Evolutionary conservation across 2,797 vertebrate species (phyloP), one percentile per base, ranked within the genome.

Genomic region (Amblyraja radiata): DNA sequence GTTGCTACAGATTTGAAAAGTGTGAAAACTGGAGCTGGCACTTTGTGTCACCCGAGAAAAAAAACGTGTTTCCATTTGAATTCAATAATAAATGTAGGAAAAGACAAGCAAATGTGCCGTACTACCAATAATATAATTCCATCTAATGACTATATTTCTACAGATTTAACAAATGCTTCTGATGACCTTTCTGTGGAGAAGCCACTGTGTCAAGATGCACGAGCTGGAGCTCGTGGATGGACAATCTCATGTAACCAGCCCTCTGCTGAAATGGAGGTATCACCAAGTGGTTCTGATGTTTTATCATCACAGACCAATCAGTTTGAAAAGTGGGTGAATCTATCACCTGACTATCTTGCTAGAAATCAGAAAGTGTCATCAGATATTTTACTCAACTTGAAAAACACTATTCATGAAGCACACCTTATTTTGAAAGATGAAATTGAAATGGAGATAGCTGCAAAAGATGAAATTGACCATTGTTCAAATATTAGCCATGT

Each of bases 191-290:
- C 71, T 14, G 8, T 58, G 13, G 90, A 91, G 36, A 92, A 71
- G 39, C 71, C 90, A 76, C 13, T 54, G 1, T 92, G 39, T 54
- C 73, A 76, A 58, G 2, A 54, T 73, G 10, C 71, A 74, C 28
- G 28, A 74, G 9, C 36, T 92, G 23, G 14, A 2, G 14, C 46
- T 58, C 11, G 76, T 28, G 25, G 25, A 92, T 54, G 28, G 39
- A 76, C 28, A 14, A 58, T 92, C 28, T 76, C 90, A 74, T 73
- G 25, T 76, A 58, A 76, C 23, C 90, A 74, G 32, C 13, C 0
- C 46, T 28, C 46, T 54, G 23, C 39, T 74, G 90, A 92, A 9
- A 92, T 92, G 90, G 84, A 88, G n/a, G 71, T 54, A 46, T 92
- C 23, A 21, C 6, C 71, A 21, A 16, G 2, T 32, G n/a, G 21